Evolutionary conservation across 2,888 invertebrate species (phyloP).

Genomic region (Cremastinae sp.): DNA sequence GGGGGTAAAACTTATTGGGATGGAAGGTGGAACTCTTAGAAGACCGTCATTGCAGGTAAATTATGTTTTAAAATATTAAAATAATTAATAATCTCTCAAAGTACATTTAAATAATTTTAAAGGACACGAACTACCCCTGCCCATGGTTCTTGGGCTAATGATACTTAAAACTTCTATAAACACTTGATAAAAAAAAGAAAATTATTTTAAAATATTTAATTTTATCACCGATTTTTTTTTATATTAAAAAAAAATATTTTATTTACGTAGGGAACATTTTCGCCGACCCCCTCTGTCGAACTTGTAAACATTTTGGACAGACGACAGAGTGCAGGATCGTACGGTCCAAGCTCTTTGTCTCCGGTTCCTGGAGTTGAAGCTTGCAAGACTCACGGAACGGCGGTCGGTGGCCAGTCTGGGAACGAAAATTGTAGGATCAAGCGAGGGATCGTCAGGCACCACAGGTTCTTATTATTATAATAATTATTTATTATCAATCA

Average conservation of each 20-base stretch:
- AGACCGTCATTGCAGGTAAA: slow-evolving; percentile 76
- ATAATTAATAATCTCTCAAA: no score
- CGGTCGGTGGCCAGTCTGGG: slow-evolving; percentile 74
- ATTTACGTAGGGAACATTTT: slow-evolving; percentile 79
- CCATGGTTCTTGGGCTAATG: no score
- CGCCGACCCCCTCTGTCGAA: slow-evolving; percentile 79
- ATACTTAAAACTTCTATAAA: no score
- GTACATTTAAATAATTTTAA: no score
- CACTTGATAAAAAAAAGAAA: no score
- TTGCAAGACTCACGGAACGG: slow-evolving; percentile 78
- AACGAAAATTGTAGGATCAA: slow-evolving; percentile 78
- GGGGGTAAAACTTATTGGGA: slow-evolving; percentile 77
- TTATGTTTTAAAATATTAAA: background rate
- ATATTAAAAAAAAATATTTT: no score
- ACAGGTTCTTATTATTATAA: slow-evolving; percentile 72
- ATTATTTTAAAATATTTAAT: no score
- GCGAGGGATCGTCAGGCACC: slow-evolving; percentile 78
- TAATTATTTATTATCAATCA: no score
- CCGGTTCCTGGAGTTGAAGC: slow-evolving; percentile 78
- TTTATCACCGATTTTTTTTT: no score
- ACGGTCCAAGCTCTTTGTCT: slow-evolving; percentile 76
- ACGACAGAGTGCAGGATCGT: slow-evolving; percentile 77
- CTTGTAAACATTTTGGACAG: slow-evolving; percentile 77
- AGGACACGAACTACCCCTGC: no score
- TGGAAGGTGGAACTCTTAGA: slow-evolving; percentile 77